Evolutionary conservation across 2,888 invertebrate genomes (phyloP).

Genomic region (Eristalinus sepulchralis): DNA sequence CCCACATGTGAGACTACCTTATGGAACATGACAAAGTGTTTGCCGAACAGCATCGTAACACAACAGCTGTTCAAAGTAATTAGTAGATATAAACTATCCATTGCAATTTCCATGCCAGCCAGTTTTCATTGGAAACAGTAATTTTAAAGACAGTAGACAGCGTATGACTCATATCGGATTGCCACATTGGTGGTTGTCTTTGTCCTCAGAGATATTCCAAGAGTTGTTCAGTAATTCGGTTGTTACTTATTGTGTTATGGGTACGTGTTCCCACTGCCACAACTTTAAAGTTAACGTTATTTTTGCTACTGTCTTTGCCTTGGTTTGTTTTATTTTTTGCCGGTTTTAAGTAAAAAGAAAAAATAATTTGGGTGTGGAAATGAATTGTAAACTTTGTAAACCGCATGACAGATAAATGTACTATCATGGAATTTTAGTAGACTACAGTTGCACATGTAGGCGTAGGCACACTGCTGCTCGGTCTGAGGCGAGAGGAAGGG

Average conservation of each 20-base stretch:
- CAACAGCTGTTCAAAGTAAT: constrained; percentile 57
- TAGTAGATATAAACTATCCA: constrained; percentile 9
- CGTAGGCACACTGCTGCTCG: constrained; percentile 15
- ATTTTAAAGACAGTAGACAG: neutral
- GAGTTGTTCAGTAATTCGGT: constrained; percentile 2
- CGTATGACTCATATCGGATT: constrained; percentile 48
- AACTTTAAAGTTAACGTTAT: constrained; percentile 1
- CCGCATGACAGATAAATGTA: constrained; percentile 4
- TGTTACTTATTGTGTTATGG: constrained; percentile 41
- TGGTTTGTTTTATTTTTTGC: neutral
- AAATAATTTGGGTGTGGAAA: constrained; percentile 16
- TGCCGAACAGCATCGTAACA: neutral
- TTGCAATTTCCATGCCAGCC: neutral
- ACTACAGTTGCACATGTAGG: constrained; percentile 24
- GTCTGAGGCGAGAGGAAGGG: neutral
- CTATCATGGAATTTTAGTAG: constrained; percentile 24
- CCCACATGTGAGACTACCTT: neutral
- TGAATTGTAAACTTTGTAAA: neutral
- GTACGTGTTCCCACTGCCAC: constrained; percentile 21
- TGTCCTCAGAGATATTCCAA: constrained; percentile 14
- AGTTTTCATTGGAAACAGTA: constrained; percentile 2
- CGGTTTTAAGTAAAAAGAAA: neutral
- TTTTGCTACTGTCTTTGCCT: constrained; percentile 2
- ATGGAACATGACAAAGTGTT: constrained; percentile 18
- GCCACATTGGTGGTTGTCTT: constrained; percentile 23